Evolutionary conservation across 2,797 vertebrate species (phyloP), one percentile per base, ranked within the genome.

Genomic region (Pseudomugil gertrudae): DNA sequence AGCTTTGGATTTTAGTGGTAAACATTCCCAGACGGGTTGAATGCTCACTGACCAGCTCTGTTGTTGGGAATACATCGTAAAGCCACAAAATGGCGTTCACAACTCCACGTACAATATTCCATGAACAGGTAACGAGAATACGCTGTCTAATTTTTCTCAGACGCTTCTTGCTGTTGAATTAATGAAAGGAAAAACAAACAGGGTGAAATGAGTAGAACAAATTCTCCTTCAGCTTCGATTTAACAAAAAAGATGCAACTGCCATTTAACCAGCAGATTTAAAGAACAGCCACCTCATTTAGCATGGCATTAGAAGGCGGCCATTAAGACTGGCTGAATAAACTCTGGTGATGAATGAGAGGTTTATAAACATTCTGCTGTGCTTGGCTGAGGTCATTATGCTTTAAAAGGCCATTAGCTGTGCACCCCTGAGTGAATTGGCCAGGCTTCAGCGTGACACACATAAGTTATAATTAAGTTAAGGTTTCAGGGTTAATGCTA

Each of bases 321-420:
- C 76, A 85, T 88, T 84, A 84, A 69, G 66, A 74, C n/a, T 2
- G 67, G 57, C 76, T 70, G 81, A 80, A 84, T 85, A 70, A 85
- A 74, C 77, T 74, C 58, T 10, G 23, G 63, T 85, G 81, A 88
- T 81, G 76, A 84, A 86, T 77, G 67, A 73, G 79, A 63, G 74
- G 43, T 87, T 88, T 75, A 82, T 85, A 82, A 84, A 87, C 76
- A 84, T 74, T 76, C 70, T 72, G 85, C 85, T 78, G 70, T 84
- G 74, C 83, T 77, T 62, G 74, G 66, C 70, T 83, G 40, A 64
- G 68, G 72, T 84, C 84, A 85, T 87, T 84, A 85, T 74, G 73
- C 77, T 87, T 30, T 88, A 84, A 87, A 89, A 81, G 81, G 74
- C 84, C 87, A 88, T 87, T 88, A 86, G 79, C 70, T 23, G 40